Base-by-base conservation (phyloP, 2,888 invertebrate genomes). In the Ornithoptera alexandrae region DNA sequence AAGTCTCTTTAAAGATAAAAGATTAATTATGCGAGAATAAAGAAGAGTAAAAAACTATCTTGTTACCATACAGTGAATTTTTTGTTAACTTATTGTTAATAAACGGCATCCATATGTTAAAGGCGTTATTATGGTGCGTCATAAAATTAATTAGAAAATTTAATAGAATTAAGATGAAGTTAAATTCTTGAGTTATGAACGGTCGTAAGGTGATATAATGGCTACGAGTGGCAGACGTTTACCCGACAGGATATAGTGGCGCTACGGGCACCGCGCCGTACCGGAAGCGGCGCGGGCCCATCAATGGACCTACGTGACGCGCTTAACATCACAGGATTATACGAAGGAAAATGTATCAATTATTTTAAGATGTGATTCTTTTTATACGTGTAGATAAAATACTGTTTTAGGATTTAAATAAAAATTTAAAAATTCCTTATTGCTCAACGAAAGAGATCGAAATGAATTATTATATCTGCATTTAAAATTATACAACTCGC, bases 191-290 rank as follows among this genome's bases (percentile, higher is more conserved):
- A 62, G 57, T 62, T 62, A 66, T 66, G 69, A 69, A 65, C 68
- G 65, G 20, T 50, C 39, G 61, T 22, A 66, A 71, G 72, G 62
- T 66, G 57, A 69, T 67, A 71, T 67, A 69, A 73, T 65, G 69
- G 70, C 61, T 65, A 68, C 68, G 67, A 74, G 72, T 74, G 73
- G 75, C 79, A 78, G 79, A 81, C 76, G 80, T 80, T 76, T 78
- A 79, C 77, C 78, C 79, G 83, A 81, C 90, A 90, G 90, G 90
- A 91, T 87, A 87, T 86, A 80, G 81, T 84, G 90, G 89, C 90
- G 89, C 88, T 88, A 83, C 83, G 79, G 80, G 78, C 58, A 30
- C 62, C 17, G 22, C 78, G 22, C 78, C 50, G 81, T 72, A 70
- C 82, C 89, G 91, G 89, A 89, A 88, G 85, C 79, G 82, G 82